phyloP scores from a whole-genome alignment of 2,888 invertebrate species.

The Odontocerum albicorne region DNA sequence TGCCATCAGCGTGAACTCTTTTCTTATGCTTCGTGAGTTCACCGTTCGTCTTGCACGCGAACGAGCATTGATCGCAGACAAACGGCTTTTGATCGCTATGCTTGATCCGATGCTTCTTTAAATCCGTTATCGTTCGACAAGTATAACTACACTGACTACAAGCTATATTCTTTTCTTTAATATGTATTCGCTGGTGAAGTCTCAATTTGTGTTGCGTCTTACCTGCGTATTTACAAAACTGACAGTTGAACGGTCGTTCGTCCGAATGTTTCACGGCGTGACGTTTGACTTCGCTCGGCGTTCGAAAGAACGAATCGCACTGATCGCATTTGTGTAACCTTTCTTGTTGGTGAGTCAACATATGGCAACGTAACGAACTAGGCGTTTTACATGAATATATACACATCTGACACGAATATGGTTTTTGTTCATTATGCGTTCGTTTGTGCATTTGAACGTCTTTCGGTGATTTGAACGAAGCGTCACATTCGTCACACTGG shows the following conservation, averaged over 20 bases:
- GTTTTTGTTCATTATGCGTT: background rate
- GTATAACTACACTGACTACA: background rate
- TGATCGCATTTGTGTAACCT: background rate
- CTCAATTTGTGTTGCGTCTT: background rate
- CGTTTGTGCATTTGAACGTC: background rate
- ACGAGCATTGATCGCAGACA: background rate
- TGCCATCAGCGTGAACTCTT: background rate
- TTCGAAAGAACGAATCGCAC: background rate
- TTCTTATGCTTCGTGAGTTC: background rate
- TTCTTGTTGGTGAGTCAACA: background rate
- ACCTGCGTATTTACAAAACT: background rate
- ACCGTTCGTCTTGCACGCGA: background rate
- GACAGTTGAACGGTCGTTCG: background rate
- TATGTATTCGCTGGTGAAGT: background rate
- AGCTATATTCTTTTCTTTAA: background rate
- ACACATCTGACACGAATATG: background rate
- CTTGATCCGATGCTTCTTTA: background rate
- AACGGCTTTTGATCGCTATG: background rate
- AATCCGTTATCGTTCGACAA: background rate
- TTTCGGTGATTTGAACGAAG: background rate
- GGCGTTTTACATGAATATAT: background rate
- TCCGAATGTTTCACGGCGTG: background rate
- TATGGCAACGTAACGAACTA: background rate
- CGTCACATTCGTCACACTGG: background rate
- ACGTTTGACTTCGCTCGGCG: background rate